Evolutionary conservation across 2,113 vertebrate genomes (phyloP).

Genomic region (Rhegmatorhina hoffmannsi): DNA sequence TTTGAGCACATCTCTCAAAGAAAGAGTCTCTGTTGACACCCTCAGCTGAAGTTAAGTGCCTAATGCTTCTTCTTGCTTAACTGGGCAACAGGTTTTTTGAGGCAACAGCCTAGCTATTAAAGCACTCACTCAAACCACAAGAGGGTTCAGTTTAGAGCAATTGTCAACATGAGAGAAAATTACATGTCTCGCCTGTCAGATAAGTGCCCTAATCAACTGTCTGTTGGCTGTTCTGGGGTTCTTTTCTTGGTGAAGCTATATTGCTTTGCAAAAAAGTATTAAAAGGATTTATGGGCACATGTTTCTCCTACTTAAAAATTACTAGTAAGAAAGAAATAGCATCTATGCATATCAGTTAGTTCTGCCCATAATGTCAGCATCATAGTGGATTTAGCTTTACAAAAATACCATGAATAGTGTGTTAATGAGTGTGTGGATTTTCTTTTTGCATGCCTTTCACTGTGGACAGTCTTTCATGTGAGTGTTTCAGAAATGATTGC

Average conservation of each 20-base stretch:
- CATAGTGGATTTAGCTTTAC: background rate
- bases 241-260: background rate
- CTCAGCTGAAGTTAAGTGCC: background rate
- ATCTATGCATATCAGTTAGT: background rate
- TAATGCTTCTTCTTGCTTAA: background rate
- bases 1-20: background rate
- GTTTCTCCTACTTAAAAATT: background rate
- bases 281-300: background rate
- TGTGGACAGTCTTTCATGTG: fast-evolving
- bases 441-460: background rate
- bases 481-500: background rate
- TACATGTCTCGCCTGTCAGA: background rate
- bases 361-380: background rate
- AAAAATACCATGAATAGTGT: background rate
- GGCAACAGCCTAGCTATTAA: background rate
- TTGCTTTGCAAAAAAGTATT: background rate
- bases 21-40: background rate
- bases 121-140: background rate
- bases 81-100: background rate
- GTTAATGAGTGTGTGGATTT: background rate
- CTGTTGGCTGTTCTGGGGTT: background rate
- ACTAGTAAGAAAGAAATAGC: background rate
- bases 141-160: background rate
- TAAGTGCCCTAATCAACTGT: background rate
- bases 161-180: background rate